phyloP scores from a whole-genome alignment of 2,888 invertebrate species.

The Phyllotreta striolata region DNA sequence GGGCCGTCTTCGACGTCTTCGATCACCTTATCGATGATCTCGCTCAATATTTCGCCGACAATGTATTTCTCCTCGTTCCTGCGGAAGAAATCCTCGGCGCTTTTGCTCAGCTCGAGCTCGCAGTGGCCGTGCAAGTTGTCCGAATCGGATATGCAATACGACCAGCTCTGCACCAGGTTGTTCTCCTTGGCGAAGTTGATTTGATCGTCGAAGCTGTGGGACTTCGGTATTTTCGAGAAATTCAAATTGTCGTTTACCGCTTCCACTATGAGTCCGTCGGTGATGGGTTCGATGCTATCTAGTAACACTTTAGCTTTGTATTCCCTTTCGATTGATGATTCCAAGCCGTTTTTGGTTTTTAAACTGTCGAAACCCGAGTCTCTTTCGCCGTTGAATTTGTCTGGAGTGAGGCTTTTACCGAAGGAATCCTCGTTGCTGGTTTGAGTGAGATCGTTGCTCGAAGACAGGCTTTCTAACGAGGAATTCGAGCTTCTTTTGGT shows the following conservation, averaged over 20 bases:
- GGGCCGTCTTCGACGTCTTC: slow-evolving; percentile 30
- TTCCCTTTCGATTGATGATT: slow-evolving; percentile 38
- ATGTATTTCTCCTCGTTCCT: slow-evolving; percentile 62
- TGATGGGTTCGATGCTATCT: slow-evolving; percentile 59
- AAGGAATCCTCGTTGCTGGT: slow-evolving; percentile 52
- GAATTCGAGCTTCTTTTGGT: slow-evolving; percentile 56
- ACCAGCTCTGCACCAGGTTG: slow-evolving; percentile 67
- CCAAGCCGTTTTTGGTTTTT: slow-evolving; percentile 42
- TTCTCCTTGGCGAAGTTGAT: slow-evolving; percentile 56
- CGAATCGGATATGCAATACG: slow-evolving; percentile 62
- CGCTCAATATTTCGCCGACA: slow-evolving; percentile 67
- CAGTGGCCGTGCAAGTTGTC: slow-evolving; percentile 56
- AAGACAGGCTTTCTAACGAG: slow-evolving; percentile 56
- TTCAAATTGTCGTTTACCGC: slow-evolving; percentile 36
- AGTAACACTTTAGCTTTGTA: slow-evolving; percentile 45
- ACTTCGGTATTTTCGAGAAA: slow-evolving; percentile 53
- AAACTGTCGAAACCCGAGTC: slow-evolving; percentile 57
- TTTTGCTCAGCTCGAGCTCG: slow-evolving; percentile 67
- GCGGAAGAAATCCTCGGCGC: slow-evolving; percentile 74
- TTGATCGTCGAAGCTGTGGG: slow-evolving; percentile 60
- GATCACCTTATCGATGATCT: slow-evolving; percentile 63
- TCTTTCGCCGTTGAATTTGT: slow-evolving; percentile 44
- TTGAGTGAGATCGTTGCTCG: slow-evolving; percentile 53
- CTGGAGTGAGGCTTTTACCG: slow-evolving; percentile 39
- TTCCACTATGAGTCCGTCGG: slow-evolving; percentile 55